Evolutionary conservation across 2,113 vertebrate genomes (phyloP).

Genomic region (Trinectes maculatus): DNA sequence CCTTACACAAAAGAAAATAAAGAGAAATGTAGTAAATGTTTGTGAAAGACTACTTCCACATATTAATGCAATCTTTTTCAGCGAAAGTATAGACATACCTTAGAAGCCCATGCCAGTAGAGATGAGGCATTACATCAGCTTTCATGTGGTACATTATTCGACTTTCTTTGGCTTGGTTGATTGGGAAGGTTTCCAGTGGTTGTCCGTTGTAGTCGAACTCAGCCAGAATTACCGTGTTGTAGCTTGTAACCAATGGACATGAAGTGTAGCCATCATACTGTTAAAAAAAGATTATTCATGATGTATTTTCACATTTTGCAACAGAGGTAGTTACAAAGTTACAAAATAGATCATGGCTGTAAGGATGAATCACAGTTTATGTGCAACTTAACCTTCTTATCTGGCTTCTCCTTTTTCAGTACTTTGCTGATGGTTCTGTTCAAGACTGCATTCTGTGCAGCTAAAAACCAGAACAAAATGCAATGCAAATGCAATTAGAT

Average conservation of each 20-base stretch:
- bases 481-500: too few species aligned
- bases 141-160: conserved; percentile 93
- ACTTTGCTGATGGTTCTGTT: conserved; percentile 88
- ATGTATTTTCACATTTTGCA: neutral
- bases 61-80: neutral
- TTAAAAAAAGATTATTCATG: conserved; percentile 2
- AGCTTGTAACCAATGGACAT: conserved; percentile 92
- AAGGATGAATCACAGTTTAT: neutral
- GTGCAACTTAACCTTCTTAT: conserved; percentile 81
- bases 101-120: conserved; percentile 94
- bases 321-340: neutral
- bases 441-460: conserved; percentile 91
- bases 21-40: neutral
- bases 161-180: conserved; percentile 94
- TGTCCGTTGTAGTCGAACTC: conserved; percentile 92
- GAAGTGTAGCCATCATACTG: conserved; percentile 98
- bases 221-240: conserved; percentile 92
- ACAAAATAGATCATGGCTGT: neutral
- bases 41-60: neutral
- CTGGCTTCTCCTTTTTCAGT: conserved; percentile 88
- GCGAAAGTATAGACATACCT: conserved; percentile 79
- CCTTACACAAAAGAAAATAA: conserved; percentile 74
- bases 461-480: conserved; percentile 69
- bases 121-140: conserved; percentile 92
- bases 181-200: conserved; percentile 95